Percentiles rank a stretch among this genome's conserved stretches.
Conservation (phyloP, 2,113 vertebrate genomes). For the Onychorhynchus coronatus region DNA sequence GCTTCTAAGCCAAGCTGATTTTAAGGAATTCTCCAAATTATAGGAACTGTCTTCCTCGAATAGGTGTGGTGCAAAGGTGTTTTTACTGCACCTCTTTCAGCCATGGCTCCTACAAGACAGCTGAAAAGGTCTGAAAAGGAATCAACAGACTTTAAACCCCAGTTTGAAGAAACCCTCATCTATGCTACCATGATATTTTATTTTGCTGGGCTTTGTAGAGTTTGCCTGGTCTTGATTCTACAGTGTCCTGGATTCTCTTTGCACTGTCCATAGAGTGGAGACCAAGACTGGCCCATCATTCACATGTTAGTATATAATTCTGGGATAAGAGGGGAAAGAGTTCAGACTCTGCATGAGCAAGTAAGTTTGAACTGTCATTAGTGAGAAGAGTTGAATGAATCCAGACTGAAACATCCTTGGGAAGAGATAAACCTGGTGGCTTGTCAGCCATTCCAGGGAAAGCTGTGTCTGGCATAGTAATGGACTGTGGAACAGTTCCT, state of each 20-base stretch:
- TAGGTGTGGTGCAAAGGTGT: neutral
- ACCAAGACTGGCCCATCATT: neutral
- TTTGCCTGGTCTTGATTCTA: neutral
- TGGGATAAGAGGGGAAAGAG: neutral
- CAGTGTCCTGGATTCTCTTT: neutral
- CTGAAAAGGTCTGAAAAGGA: neutral
- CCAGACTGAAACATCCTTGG: neutral
- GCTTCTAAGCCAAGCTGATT: neutral
- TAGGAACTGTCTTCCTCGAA: neutral
- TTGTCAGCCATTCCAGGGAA: neutral
- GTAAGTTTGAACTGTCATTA: neutral
- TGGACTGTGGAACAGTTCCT: neutral
- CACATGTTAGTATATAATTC: neutral
- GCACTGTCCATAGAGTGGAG: neutral
- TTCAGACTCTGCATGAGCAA: neutral
- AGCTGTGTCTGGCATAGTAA: neutral
- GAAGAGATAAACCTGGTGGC: neutral
- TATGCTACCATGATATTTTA: neutral
- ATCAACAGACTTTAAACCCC: neutral
- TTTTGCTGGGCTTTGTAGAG: neutral
- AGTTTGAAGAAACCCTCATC: neutral
- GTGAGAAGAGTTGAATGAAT: neutral
- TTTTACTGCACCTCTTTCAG: neutral
- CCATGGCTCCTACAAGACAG: neutral
- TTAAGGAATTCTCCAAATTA: neutral